phyloP scores from a whole-genome alignment of 2,113 vertebrate species.

The Chionis minor region DNA sequence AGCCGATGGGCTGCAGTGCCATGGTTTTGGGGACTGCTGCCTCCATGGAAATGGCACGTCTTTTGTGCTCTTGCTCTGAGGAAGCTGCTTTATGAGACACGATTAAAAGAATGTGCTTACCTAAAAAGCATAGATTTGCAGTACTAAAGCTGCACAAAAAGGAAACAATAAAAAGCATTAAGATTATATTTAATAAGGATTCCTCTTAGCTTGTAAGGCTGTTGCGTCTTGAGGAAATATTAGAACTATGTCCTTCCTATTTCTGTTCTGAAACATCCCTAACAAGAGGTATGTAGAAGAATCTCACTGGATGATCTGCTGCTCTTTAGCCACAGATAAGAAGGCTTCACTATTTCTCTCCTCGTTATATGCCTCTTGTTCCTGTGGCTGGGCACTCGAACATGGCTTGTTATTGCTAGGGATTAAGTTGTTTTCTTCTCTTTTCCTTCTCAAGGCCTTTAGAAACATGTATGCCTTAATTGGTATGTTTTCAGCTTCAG shows the following conservation, averaged over 20 bases:
- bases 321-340: not conserved
- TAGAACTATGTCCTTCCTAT: not conserved
- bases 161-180: not conserved
- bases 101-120: not conserved
- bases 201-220: not conserved
- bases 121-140: not conserved
- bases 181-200: not conserved
- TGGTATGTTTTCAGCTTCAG: not conserved
- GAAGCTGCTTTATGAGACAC: not conserved
- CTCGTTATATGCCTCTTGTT: not conserved
- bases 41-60: not conserved
- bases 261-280: not conserved
- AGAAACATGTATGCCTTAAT: not conserved
- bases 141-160: not conserved
- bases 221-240: not conserved
- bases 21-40: not conserved
- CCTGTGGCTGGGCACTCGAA: not conserved
- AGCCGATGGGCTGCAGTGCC: not conserved
- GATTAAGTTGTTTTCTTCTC: not conserved
- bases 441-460: not conserved
- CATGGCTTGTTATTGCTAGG: not conserved
- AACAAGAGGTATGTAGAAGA: fast-evolving
- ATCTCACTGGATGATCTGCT: not conserved
- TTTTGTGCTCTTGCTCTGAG: not conserved
- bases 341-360: not conserved